Conservation (phyloP, 2,888 invertebrate genomes). For the Tenthredo distinguenda region DNA sequence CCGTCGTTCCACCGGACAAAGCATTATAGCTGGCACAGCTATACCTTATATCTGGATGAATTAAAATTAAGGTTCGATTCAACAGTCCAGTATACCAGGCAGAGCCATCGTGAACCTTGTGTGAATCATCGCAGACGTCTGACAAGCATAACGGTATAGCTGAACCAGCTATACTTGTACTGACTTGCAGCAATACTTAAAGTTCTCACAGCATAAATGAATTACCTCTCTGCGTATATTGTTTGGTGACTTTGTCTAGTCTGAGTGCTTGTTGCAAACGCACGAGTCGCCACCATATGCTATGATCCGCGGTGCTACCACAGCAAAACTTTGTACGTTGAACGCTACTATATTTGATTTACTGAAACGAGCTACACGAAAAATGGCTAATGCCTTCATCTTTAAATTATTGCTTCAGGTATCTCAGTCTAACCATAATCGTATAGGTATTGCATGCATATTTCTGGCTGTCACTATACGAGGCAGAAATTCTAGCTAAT, state of each 20-base stretch:
- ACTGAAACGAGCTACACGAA: no score
- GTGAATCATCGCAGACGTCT: background rate
- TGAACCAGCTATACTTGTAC: background rate
- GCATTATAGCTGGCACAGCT: background rate
- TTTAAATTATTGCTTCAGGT: no score
- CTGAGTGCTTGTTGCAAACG: background rate
- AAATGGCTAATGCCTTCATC: no score
- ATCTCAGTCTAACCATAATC: no score
- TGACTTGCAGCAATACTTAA: background rate
- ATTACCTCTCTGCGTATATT: slow-evolving; percentile 6
- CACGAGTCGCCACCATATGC: no score
- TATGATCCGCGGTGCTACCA: no score
- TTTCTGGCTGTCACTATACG: no score
- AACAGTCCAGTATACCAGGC: background rate
- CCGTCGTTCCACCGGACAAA: background rate
- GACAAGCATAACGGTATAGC: background rate
- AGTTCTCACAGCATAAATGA: background rate
- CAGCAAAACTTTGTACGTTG: no score
- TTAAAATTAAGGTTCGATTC: background rate
- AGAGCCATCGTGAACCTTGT: background rate
- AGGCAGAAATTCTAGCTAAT: no score
- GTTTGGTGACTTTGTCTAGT: background rate
- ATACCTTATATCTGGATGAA: background rate
- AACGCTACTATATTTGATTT: no score
- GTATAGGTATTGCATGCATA: no score